Conservation (phyloP, 2,113 vertebrate species). For the Oryzias melastigma region DNA sequence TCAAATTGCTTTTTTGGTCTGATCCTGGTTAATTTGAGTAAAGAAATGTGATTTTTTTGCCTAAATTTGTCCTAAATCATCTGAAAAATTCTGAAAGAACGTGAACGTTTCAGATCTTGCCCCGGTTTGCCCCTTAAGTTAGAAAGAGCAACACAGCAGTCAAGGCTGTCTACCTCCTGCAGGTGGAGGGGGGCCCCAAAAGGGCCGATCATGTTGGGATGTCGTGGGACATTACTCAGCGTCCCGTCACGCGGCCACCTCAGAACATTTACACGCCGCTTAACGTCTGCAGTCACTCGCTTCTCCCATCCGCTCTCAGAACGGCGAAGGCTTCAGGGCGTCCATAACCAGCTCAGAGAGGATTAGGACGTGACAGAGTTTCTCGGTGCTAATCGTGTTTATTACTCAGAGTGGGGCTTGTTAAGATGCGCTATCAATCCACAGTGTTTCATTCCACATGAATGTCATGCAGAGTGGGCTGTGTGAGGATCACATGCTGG, state of each 20-base stretch:
- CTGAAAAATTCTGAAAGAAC: no score
- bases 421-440: slow-evolving; percentile 48
- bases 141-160: no score
- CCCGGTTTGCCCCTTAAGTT: no score
- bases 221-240: slow-evolving; percentile 30
- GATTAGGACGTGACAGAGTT: slow-evolving; percentile 38
- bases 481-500: slow-evolving; percentile 26
- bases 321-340: slow-evolving; percentile 22
- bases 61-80: no score
- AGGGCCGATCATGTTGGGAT: slow-evolving; percentile 36
- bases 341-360: slow-evolving; percentile 36
- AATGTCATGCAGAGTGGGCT: slow-evolving; percentile 46
- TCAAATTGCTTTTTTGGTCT: no score
- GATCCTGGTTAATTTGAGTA: no score
- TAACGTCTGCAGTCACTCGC: slow-evolving; percentile 9
- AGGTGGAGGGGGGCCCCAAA: slow-evolving; percentile 1
- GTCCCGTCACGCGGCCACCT: slow-evolving; percentile 7
- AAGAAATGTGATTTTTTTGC: no score
- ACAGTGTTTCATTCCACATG: slow-evolving; percentile 35
- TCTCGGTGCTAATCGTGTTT: slow-evolving; percentile 47
- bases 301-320: slow-evolving; percentile 9
- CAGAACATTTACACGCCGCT: slow-evolving; percentile 9
- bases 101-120: no score
- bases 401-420: slow-evolving; percentile 43
- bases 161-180: slow-evolving; percentile 42